Conservation (phyloP, 1,140 invertebrate species). For the Andricus grossulariae region DNA sequence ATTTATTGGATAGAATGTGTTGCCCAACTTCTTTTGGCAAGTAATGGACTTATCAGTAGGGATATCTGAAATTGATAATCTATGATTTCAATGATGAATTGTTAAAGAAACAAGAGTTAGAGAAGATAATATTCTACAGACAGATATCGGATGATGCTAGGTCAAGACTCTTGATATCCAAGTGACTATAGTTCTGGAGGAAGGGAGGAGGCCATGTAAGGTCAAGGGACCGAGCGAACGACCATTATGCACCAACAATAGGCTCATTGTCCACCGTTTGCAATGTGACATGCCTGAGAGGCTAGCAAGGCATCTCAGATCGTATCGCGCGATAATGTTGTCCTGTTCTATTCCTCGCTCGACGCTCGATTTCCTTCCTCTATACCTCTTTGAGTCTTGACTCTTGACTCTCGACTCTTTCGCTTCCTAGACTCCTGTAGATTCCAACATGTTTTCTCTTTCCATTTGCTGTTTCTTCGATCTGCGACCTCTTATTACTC, state of each 20-base stretch:
- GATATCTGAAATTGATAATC: background rate
- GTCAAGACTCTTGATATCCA: slow-evolving; percentile 16
- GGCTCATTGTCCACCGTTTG: slow-evolving; percentile 70
- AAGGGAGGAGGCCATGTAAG: slow-evolving; percentile 61
- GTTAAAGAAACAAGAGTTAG: background rate
- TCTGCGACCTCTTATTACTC: too few relatives aligned
- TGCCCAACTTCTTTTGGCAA: too few relatives aligned
- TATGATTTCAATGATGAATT: background rate
- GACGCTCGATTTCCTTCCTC: slow-evolving; percentile 54
- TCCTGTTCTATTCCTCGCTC: slow-evolving; percentile 53
- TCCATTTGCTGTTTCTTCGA: background rate
- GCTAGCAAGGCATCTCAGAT: slow-evolving; percentile 63
- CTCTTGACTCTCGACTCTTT: slow-evolving; percentile 34
- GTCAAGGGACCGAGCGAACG: slow-evolving; percentile 59
- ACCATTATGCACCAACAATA: slow-evolving; percentile 69
- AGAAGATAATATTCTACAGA: background rate
- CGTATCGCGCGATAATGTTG: slow-evolving; percentile 68
- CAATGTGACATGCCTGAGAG: slow-evolving; percentile 66
- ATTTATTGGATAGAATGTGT: too few relatives aligned
- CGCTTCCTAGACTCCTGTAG: background rate
- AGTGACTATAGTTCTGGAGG: background rate
- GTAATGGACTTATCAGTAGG: too few relatives aligned
- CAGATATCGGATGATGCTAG: slow-evolving; percentile 16
- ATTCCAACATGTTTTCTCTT: background rate
- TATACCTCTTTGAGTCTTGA: background rate